These are phyloP conservation scores for Leptopterna dolabrata DNA, from an alignment of 2,888 invertebrate species.

Conservation along the genomic window DNA sequence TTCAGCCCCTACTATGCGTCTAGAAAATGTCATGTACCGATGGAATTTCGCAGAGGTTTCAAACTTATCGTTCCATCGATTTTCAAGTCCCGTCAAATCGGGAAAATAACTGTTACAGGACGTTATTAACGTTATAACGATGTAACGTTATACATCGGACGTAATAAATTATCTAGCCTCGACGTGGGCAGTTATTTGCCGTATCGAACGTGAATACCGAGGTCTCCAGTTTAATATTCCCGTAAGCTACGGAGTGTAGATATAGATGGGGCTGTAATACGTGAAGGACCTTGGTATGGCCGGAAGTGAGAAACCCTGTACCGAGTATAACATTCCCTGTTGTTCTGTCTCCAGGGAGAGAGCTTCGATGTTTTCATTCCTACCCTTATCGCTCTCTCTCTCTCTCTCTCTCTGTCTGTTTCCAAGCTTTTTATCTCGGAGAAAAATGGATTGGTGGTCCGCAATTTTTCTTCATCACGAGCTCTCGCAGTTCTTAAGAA, in stretches of 20 bases:
- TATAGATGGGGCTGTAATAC: background rate
- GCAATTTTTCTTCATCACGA: too few relatives aligned
- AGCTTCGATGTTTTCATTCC: background rate
- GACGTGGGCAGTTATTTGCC: background rate
- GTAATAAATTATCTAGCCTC: background rate
- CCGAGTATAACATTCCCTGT: background rate
- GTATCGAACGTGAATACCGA: background rate
- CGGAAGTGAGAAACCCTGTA: conserved; percentile 7
- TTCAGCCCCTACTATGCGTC: too few relatives aligned
- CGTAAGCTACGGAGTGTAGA: background rate
- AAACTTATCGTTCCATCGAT: too few relatives aligned
- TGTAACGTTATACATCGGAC: too few relatives aligned
- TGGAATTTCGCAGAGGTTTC: too few relatives aligned
- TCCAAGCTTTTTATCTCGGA: background rate
- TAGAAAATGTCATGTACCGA: too few relatives aligned
- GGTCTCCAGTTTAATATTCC: background rate
- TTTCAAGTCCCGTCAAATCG: too few relatives aligned
- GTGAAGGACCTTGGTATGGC: background rate
- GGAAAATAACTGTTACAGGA: too few relatives aligned
- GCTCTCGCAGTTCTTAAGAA: too few relatives aligned
- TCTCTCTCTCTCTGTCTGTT: background rate
- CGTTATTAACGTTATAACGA: too few relatives aligned
- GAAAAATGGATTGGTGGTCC: background rate
- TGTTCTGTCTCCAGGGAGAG: background rate
- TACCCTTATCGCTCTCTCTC: too few relatives aligned